Evolutionary conservation across 1,140 invertebrate species (phyloP).

Genomic region (Cephus cinctus): DNA sequence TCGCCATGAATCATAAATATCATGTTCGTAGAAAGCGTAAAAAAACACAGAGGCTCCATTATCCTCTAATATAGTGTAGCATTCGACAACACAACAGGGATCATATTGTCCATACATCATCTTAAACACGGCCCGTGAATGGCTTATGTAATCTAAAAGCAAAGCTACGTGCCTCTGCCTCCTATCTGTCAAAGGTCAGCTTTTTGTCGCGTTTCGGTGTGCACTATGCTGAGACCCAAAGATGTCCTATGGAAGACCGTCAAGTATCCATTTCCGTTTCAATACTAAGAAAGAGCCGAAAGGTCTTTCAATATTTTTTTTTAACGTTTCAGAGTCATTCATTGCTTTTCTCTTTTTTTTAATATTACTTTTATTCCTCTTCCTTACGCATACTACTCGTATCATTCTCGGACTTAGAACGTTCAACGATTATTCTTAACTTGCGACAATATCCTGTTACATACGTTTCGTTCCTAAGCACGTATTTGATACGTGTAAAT

Average conservation of each 20-base stretch:
- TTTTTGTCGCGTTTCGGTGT: neutral
- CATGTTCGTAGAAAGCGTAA: neutral
- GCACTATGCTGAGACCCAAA: neutral
- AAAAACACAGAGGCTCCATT: neutral
- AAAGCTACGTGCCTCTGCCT: neutral
- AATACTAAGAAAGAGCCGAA: too few species aligned
- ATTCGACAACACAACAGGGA: conserved; percentile 3
- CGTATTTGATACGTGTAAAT: too few species aligned
- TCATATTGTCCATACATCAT: conserved; percentile 13
- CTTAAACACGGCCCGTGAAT: neutral
- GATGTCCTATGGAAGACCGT: conserved; percentile 26
- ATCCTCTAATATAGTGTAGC: neutral
- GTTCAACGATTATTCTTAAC: too few species aligned
- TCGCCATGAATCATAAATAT: conserved; percentile 1
- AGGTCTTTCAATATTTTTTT: too few species aligned
- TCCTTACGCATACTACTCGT: too few species aligned
- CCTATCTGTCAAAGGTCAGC: neutral
- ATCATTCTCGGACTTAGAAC: too few species aligned
- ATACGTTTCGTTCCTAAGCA: too few species aligned
- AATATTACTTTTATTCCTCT: too few species aligned
- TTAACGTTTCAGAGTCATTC: neutral
- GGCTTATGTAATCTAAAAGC: conserved; percentile 1
- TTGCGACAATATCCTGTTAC: too few species aligned
- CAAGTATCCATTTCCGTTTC: too few species aligned
- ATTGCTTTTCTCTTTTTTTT: neutral